These are phyloP conservation scores for Laticauda colubrina DNA, from an alignment of 2,113 vertebrate species.

Conservation along the genomic window DNA sequence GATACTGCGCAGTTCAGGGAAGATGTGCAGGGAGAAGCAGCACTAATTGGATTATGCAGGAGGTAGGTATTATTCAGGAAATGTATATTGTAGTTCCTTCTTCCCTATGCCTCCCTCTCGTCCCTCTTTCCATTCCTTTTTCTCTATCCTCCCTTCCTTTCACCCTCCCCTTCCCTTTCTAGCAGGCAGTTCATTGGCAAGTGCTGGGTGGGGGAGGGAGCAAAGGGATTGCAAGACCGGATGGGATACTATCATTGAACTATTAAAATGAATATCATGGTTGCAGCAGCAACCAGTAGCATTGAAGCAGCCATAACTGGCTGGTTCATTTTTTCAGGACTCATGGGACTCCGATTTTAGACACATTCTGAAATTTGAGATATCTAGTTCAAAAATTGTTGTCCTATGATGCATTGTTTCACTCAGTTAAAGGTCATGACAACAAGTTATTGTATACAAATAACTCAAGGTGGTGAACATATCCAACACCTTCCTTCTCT, in stretches of 20 bases:
- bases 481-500: not conserved
- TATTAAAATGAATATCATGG: not conserved
- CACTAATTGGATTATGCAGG: no score
- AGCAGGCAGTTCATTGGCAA: not conserved
- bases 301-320: not conserved
- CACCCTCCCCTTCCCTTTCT: not conserved
- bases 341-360: not conserved
- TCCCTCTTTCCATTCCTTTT: not conserved
- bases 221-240: not conserved
- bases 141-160: not conserved
- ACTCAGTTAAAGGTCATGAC: no score
- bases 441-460: no score
- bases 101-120: not conserved
- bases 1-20: not conserved
- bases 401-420: not conserved
- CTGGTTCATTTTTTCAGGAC: not conserved
- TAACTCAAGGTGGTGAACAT: not conserved
- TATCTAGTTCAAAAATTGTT: not conserved
- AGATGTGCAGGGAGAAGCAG: not conserved
- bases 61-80: not conserved
- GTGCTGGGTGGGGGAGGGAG: not conserved
- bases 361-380: not conserved
- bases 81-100: not conserved
- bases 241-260: not conserved
- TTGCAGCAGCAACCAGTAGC: not conserved